Conservation (phyloP, 2,797 vertebrate genomes). For the Xyrichtys novacula region DNA sequence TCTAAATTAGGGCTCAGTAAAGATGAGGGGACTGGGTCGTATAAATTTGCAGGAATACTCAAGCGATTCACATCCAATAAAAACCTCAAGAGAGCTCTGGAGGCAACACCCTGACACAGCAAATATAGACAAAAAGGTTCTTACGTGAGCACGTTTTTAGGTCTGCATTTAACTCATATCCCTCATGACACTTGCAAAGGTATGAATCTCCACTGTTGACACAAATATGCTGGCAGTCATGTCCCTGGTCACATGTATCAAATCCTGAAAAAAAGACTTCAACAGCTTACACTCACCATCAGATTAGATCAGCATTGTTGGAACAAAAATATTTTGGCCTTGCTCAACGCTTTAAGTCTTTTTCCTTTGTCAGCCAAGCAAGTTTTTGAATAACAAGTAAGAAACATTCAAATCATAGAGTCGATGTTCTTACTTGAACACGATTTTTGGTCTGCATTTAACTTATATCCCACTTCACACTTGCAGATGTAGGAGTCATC, state of each 20-base stretch:
- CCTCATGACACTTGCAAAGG: conserved; percentile 79
- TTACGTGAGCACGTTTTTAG: conserved; percentile 70
- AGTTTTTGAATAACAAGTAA: background rate
- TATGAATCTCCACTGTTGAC: conserved; percentile 63
- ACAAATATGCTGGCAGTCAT: conserved; percentile 83
- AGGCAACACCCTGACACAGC: background rate
- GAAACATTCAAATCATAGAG: background rate
- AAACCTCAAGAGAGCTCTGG: no score
- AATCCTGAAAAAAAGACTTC: conserved; percentile 57
- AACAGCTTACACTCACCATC: conserved; percentile 12
- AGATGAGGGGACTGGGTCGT: no score
- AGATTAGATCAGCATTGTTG: background rate
- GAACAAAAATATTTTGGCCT: background rate
- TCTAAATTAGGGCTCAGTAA: no score
- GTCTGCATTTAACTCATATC: conserved; percentile 80
- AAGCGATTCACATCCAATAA: no score
- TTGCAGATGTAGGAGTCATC: conserved; percentile 76
- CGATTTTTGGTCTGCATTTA: conserved; percentile 82
- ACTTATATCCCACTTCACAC: conserved; percentile 79
- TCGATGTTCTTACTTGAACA: conserved; percentile 79
- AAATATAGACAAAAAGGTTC: background rate
- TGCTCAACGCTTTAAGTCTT: background rate
- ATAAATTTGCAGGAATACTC: no score
- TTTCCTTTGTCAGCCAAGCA: background rate
- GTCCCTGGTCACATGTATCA: conserved; percentile 71